Evolutionary conservation across 37 sponge, comb jelly and placozoan genomes (phyloP), one percentile per base, ranked within the genome.

Genomic region (Mnemiopsis leidyi): DNA sequence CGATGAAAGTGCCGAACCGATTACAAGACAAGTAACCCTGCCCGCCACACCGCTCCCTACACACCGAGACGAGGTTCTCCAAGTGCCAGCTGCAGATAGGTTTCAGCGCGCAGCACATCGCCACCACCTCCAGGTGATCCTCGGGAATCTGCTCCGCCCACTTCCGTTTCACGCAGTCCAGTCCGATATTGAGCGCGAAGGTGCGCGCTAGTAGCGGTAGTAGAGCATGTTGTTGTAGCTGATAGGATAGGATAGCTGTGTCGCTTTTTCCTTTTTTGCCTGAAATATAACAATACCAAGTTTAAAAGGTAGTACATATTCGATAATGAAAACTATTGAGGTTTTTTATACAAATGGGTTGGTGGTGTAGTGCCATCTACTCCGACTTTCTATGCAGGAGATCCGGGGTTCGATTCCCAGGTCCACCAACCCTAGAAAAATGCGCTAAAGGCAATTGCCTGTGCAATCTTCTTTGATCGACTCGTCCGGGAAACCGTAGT

Each of bases 1-100:
- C 90, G 29, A 85, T 85, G 90, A 85, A 85, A 9, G 90, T 85
- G 0, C 90, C 90, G 23, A 85, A 85, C 23, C 90, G 32, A 28
- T 85, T 85, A 32, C 90, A 85, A 25, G 90, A 85, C 29, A 85
- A 38, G 67, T 85, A 85, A 13, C 90, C 90, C 90, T 85, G 90
- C 0, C 90, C 90, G 0, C 90, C 90, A 85, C 90, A 85, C 40
- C 90, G 2, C 90, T 85, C 90, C 67, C 90, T 36, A 28, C 90
- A 85, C 67, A 85, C 90, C 13, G 90, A 85, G 0, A 85, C 90
- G 0, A 85, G 67, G 90, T 85, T 26, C 67, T 85, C 90, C 16
- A 85, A 38, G 23, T 85, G 90, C 90, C 90, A 85, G 67, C 90
- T 85, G 23, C 90, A 85, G 90, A 85, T 85, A 26, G 90, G 90